phyloP scores from a whole-genome alignment of 2,797 vertebrate genomes.

The Gymnoscopelus microlampas region DNA sequence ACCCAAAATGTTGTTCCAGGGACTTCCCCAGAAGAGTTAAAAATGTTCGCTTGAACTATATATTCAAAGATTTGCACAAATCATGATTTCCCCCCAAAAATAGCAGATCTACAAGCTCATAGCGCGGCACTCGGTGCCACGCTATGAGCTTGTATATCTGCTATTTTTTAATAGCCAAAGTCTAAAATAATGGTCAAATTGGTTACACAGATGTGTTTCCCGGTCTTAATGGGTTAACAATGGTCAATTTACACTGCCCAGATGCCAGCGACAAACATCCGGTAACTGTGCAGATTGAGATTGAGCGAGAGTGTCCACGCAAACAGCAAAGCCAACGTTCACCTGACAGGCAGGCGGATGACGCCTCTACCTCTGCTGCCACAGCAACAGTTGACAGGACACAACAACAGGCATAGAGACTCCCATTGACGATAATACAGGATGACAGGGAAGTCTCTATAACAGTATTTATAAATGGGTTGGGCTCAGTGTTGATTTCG shows the following conservation, averaged over 20 bases:
- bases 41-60: too few species aligned
- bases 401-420: not conserved
- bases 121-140: too few species aligned
- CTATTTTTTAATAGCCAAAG: too few species aligned
- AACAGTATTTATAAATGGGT: not conserved
- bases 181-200: too few species aligned
- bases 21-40: too few species aligned
- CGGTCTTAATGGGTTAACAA: slow-evolving; percentile 58
- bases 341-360: slow-evolving; percentile 37
- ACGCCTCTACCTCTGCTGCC: not conserved
- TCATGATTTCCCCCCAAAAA: too few species aligned
- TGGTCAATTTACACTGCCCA: slow-evolving; percentile 69
- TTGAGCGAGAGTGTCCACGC: slow-evolving; percentile 32
- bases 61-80: too few species aligned
- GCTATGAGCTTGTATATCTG: too few species aligned
- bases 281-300: slow-evolving; percentile 52
- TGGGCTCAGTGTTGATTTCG: not conserved
- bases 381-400: not conserved
- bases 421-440: not conserved
- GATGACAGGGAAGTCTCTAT: not conserved
- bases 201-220: too few species aligned
- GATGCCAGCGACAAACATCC: slow-evolving; percentile 54
- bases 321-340: slow-evolving; percentile 54
- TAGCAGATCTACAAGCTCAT: too few species aligned
- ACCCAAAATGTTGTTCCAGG: too few species aligned